These are phyloP conservation scores for Mirza zaza DNA, from an alignment of 2,113 vertebrate species.

Conservation along the genomic window DNA sequence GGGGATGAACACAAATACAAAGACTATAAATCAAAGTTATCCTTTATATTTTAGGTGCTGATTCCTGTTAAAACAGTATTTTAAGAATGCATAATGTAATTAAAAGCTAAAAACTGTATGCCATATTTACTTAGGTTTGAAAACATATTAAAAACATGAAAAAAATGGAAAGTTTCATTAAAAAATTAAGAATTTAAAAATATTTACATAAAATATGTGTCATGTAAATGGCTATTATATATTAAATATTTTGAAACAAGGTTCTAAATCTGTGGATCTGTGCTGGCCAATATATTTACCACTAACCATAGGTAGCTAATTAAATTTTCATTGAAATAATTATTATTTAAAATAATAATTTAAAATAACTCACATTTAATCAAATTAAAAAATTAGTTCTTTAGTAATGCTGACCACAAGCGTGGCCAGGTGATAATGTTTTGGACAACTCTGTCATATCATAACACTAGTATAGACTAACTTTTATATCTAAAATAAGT, in stretches of 20 bases:
- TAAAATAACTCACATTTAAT: not conserved
- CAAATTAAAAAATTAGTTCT: not conserved
- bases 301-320: not conserved
- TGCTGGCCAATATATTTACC: not conserved
- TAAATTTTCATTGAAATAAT: not conserved
- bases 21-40: slow-evolving; percentile 60
- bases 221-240: not conserved
- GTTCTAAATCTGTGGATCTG: not conserved
- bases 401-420: not conserved
- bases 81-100: slow-evolving; percentile 52
- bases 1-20: slow-evolving; percentile 58
- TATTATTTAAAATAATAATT: not conserved
- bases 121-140: not conserved
- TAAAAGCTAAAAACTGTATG: not conserved
- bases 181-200: not conserved
- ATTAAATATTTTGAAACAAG: not conserved
- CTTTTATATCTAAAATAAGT: not conserved
- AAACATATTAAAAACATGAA: not conserved
- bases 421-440: not conserved
- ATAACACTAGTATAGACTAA: not conserved
- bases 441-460: not conserved
- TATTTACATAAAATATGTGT: not conserved
- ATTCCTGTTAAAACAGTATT: slow-evolving; percentile 23
- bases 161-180: not conserved
- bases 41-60: not conserved